Base-by-base conservation (phyloP, 2,888 invertebrate species). In the Fragum whitleyi region DNA sequence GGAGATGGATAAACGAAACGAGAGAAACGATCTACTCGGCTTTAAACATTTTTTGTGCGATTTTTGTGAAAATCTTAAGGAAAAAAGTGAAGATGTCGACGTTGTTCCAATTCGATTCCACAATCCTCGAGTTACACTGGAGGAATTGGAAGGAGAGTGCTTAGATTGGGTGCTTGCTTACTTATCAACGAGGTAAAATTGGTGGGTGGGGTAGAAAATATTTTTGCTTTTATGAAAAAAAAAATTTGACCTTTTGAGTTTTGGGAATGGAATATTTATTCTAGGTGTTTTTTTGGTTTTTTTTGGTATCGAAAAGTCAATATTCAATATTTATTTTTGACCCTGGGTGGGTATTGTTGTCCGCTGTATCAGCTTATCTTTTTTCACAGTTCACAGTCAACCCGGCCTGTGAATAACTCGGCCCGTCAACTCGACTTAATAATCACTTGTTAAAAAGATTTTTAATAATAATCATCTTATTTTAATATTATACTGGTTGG, bases 141-240 rank as follows among this genome's bases (percentile, higher is more conserved):
- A 85, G 19, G 93, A 93, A 86, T 72, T 92, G 28, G 91, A 92
- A 79, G 92, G 90, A 67, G 92, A 92, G 85, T 91, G 91, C 81
- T 78, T 92, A 42, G 91, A 91, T 42, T 92, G 91, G 92, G 86
- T 85, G n/a, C 85, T 88, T 61, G 90, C 92, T 70, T 92, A 90
- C 85, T 89, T 93, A 57, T 77, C 86, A 69, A 76, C 86, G 61
- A 87, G 88, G 92, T 92, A 87, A 86, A 51, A 42, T 53, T 86
- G 90, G 92, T 70, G 87, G 89, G 36, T 92, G 91, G 75, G 68
- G 47, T 57, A 6, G 19, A 32, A 51, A n/a, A n/a, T n/a, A n/a
- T n/a, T 14, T 53, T 55, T 21, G 47, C n/a, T 47, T 19, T 47
- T 47, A 47, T 47, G 1, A 3, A 47, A 47, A 6, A 47, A 19